These are phyloP conservation scores for Lasioglossum morio DNA, from an alignment of 2,888 invertebrate species.

Conservation along the genomic window DNA sequence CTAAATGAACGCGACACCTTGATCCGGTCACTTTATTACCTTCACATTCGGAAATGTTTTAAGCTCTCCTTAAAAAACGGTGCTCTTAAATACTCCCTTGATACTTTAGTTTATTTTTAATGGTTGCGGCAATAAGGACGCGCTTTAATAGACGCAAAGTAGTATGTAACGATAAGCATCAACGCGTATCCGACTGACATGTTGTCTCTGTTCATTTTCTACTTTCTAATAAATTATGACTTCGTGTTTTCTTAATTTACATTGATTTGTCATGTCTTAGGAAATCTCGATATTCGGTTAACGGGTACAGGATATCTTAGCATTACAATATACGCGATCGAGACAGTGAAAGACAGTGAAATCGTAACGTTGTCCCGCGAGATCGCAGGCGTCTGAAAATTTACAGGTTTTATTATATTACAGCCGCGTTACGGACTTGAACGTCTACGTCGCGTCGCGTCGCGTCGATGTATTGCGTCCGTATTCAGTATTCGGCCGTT, in stretches of 20 bases:
- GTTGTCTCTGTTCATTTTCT: neutral
- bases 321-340: neutral
- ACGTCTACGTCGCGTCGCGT: too few relatives aligned
- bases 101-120: neutral
- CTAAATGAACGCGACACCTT: constrained; percentile 2
- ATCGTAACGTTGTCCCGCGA: neutral
- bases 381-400: neutral
- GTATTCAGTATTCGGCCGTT: constrained; percentile 18
- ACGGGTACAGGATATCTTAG: neutral
- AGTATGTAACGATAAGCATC: neutral
- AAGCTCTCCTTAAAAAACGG: neutral
- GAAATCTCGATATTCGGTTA: neutral
- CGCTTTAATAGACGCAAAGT: neutral
- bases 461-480: neutral
- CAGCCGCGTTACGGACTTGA: neutral
- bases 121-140: neutral
- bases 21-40: constrained; percentile 3
- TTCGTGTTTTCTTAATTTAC: too few relatives aligned
- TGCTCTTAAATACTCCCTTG: neutral
- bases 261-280: neutral
- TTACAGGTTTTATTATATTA: constrained; percentile 27
- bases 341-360: too few relatives aligned
- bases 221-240: too few relatives aligned
- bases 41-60: neutral
- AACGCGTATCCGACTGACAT: neutral